A percentile compares a stretch with the other conserved stretches of the same genome.
These are phyloP conservation scores for Alligator sinensis DNA, from an alignment of 2,113 vertebrate species.

Conservation along the genomic window DNA sequence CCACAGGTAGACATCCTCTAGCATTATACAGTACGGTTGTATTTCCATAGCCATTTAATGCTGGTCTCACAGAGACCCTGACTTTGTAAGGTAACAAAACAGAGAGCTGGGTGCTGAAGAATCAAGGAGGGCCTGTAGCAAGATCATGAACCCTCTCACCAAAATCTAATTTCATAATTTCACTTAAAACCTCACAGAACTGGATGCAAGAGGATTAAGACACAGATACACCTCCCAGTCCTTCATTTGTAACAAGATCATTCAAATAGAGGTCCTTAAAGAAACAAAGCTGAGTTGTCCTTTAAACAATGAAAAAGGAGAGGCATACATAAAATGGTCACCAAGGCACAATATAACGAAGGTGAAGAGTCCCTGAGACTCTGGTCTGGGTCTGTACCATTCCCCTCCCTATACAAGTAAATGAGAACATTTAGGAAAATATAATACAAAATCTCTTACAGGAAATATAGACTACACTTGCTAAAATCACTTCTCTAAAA, in stretches of 20 bases:
- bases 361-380: slow-evolving; percentile 87
- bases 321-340: slow-evolving; percentile 75
- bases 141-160: slow-evolving; percentile 63
- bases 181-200: slow-evolving; percentile 63
- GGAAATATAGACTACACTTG: slow-evolving; percentile 91
- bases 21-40: slow-evolving; percentile 53
- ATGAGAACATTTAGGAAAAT: slow-evolving; percentile 96
- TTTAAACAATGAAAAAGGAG: slow-evolving; percentile 60
- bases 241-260: slow-evolving; percentile 34
- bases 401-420: slow-evolving; percentile 85
- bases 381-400: slow-evolving; percentile 80
- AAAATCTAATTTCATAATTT: slow-evolving; percentile 54
- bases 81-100: slow-evolving; percentile 65
- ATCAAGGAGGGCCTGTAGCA: slow-evolving; percentile 41
- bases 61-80: slow-evolving; percentile 72
- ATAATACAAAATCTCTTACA: slow-evolving; percentile 97
- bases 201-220: slow-evolving; percentile 57
- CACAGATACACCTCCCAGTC: slow-evolving; percentile 49
- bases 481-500: slow-evolving; percentile 81
- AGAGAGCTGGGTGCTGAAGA: slow-evolving; percentile 61
- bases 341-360: slow-evolving; percentile 94
- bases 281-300: slow-evolving; percentile 65
- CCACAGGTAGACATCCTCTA: slow-evolving; percentile 60
- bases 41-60: slow-evolving; percentile 49
- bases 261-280: not conserved